Evolutionary conservation across 2,797 vertebrate species (phyloP), one percentile per base, ranked within the genome.

Genomic region (Psittacula derbiana): DNA sequence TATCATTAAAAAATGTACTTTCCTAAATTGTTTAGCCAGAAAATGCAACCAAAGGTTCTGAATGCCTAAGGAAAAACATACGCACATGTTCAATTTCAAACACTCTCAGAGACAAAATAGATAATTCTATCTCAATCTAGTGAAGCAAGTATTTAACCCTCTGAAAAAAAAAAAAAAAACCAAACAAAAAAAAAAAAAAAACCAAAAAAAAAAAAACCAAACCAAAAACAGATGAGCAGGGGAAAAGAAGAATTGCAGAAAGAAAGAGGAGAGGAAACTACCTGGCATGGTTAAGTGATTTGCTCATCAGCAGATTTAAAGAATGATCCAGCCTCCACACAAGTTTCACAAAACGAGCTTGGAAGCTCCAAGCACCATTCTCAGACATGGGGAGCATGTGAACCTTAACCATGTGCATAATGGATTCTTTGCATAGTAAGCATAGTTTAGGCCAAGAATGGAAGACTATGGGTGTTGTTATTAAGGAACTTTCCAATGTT

Each of bases 21-120:
- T 61, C 33, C 23, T 88, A 75, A 79, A 90, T 18, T 69, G 43
- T 88, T 83, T 88, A 78, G 82, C 41, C 80, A 88, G 38, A 91
- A 95, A 94, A 90, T 18, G 38, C 49, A 72, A 92, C 27, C 72
- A 65, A 71, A 88, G 72, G 24, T 86, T 92, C 85, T 71, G 57
- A 80, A 74, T 50, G 31, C 43, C 38, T 65, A 71, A 90, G 84
- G 41, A 75, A 81, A 94, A 90, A 52, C 40, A 52, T 44, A 81
- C 2, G 5, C 40, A 71, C n/a, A 5, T 47, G 27, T 86, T 88
- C 43, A 11, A 67, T 90, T 83, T 83, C 92, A 88, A 74, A 88
- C 3, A 30, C 41, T 70, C 31, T 83, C 41, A 78, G 46, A 69
- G 24, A 67, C 24, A 92, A 90, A 86, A 76, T 47, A 75, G 92